phyloP scores from a whole-genome alignment of 2,888 invertebrate species.

The Subacronicta megacephala region DNA sequence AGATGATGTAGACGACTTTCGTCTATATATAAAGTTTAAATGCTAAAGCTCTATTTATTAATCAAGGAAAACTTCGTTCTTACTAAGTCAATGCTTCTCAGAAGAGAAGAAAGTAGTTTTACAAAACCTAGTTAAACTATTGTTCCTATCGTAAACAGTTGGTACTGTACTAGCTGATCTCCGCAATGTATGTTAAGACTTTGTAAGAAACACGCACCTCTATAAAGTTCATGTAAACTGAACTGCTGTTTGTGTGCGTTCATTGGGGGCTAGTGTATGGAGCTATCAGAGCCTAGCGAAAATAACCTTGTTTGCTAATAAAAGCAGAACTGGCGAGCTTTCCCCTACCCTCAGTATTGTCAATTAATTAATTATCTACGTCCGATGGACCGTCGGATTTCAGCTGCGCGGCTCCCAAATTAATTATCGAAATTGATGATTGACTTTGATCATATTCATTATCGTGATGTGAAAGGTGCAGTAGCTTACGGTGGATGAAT shows the following conservation, averaged over 20 bases:
- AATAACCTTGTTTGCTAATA: conserved; percentile 60
- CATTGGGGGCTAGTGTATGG: conserved; percentile 31
- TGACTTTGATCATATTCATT: conserved; percentile 64
- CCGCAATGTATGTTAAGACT: too few species aligned
- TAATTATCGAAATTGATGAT: conserved; percentile 80
- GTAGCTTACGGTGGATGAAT: conserved; percentile 11
- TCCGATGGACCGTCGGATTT: conserved; percentile 64
- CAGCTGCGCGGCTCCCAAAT: conserved; percentile 66
- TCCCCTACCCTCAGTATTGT: conserved; percentile 69
- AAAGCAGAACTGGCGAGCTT: conserved; percentile 25
- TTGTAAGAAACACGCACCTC: too few species aligned
- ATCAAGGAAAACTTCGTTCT: too few species aligned
- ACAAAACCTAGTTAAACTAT: too few species aligned
- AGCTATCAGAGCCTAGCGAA: conserved; percentile 66
- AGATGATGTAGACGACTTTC: too few species aligned
- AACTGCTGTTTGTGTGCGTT: conserved; percentile 31
- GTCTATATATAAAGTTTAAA: too few species aligned
- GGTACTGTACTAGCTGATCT: too few species aligned
- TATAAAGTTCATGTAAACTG: neutral
- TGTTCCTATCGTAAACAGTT: too few species aligned
- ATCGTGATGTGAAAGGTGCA: conserved; percentile 25
- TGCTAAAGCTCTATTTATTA: too few species aligned
- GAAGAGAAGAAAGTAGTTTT: too few species aligned
- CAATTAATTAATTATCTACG: conserved; percentile 85
- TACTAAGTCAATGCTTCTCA: too few species aligned